Percentiles rank a stretch among this genome's conserved stretches.
Evolutionary conservation across 2,888 invertebrate genomes (phyloP).

Genomic region (Exocentrus adspersus): DNA sequence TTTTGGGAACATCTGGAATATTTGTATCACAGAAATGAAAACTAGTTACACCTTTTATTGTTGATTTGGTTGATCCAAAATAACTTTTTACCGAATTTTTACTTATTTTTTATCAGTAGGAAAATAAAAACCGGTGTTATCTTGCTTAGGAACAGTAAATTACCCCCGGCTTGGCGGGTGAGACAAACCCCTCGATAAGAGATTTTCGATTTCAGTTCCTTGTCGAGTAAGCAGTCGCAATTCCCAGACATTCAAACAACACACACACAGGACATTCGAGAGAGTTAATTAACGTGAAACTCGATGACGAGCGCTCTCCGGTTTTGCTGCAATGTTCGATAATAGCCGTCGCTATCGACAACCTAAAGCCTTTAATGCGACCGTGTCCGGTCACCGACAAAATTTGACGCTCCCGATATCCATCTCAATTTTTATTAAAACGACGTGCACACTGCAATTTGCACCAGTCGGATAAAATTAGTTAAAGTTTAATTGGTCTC

Average conservation of each 20-base stretch:
- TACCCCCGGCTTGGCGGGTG: background rate
- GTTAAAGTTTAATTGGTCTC: slow-evolving; percentile 54
- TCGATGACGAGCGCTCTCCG: slow-evolving; percentile 25
- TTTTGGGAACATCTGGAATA: too few relatives aligned
- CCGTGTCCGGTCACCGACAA: background rate
- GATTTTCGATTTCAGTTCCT: slow-evolving; percentile 12
- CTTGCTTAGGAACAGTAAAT: too few relatives aligned
- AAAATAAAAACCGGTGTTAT: too few relatives aligned
- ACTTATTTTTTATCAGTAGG: too few relatives aligned
- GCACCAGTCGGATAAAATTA: slow-evolving; percentile 52
- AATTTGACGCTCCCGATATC: slow-evolving; percentile 15
- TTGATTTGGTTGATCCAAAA: too few relatives aligned
- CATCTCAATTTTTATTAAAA: slow-evolving; percentile 39
- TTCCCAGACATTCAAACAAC: slow-evolving; percentile 30
- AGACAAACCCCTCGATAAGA: background rate
- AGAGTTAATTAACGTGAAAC: slow-evolving; percentile 32
- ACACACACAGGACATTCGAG: slow-evolving; percentile 22
- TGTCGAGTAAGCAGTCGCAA: slow-evolving; percentile 22
- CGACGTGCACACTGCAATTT: slow-evolving; percentile 43
- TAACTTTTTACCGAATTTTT: too few relatives aligned
- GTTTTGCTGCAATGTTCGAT: slow-evolving; percentile 11
- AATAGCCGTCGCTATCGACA: slow-evolving; percentile 2
- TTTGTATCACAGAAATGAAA: too few relatives aligned
- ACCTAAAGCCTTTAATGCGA: background rate
- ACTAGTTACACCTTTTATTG: too few relatives aligned